Evolutionary conservation across 2,113 vertebrate species (phyloP).

Genomic region (Vicugna pacos): DNA sequence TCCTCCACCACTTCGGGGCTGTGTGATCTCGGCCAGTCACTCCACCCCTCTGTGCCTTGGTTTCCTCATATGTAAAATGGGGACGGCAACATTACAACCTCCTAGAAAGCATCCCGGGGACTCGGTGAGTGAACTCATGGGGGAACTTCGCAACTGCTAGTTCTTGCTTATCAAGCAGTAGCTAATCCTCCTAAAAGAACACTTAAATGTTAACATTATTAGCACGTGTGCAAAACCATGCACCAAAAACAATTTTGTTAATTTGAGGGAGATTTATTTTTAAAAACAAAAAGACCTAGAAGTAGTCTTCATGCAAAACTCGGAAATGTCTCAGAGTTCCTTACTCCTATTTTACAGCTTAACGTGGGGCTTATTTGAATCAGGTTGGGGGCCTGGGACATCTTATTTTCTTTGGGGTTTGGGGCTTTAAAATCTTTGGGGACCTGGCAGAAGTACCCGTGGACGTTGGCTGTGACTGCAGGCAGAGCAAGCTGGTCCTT

Average conservation of each 20-base stretch:
- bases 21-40: not conserved
- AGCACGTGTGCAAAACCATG: not conserved
- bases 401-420: not conserved
- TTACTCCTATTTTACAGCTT: not conserved
- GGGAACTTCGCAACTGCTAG: not conserved
- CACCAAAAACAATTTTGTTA: not conserved
- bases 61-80: rapidly evolving
- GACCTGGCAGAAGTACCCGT: rapidly evolving
- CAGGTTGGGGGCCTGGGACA: too few species aligned
- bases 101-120: rapidly evolving
- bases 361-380: not conserved
- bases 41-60: not conserved
- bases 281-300: not conserved
- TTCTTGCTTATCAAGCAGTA: rapidly evolving
- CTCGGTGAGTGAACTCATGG: rapidly evolving
- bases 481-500: not conserved
- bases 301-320: not conserved
- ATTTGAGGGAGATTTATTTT: not conserved
- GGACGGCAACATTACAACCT: rapidly evolving
- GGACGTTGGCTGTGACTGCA: rapidly evolving
- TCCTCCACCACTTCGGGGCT: rapidly evolving
- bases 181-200: not conserved
- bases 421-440: not conserved
- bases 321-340: too few species aligned
- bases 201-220: too few species aligned